Base-by-base conservation (phyloP, 2,888 invertebrate species). In the Oligia strigilis region DNA sequence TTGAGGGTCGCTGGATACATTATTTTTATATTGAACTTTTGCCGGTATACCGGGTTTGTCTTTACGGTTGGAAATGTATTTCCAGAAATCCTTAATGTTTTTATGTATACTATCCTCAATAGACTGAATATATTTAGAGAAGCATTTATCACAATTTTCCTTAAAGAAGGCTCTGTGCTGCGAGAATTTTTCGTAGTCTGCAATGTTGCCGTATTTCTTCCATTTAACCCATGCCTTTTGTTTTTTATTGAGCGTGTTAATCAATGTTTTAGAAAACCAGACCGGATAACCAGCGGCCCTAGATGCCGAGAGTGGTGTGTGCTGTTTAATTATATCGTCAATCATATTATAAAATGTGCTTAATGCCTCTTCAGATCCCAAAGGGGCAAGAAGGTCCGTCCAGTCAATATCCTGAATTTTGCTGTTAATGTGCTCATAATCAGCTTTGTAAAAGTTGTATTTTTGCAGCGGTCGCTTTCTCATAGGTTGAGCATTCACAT, bases 51-150 rank as follows among this genome's bases (percentile, higher is more conserved):
- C 49, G 6, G 14, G 14, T 49, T 49, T 49, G 14, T 49, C 14
- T 49, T 49, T 49, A 14, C 49, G 49, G 13, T 49, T 49, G 29
- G 72, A 17, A 17, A 64, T 11, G 13, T 62, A n/a, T 13, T 9
- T n/a, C 60, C n/a, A 62, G n/a, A n/a, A n/a, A n/a, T 62, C n/a
- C 13, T 62, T n/a, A n/a, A 62, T 62, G n/a, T 62, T 62, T 40
- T 36, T 46, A 46, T 46, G 46, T 46, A 46, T 46, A 46, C 46
- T 46, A 46, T 46, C 46, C 46, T 46, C 46, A 46, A 46, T 46
- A 9, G 46, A 46, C 11, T 46, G 46, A 46, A 46, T 46, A 11
- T 64, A 36, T 36, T 64, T 36, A 40, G 19, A 11, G 66, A 8
- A 43, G 43, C 13, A 13, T 60, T 60, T n/a, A n/a, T n/a, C 13